A percentile compares a stretch with the other conserved stretches of the same genome.
Conservation (phyloP, 2,888 invertebrate species). For the Tanytarsus gracilentus region DNA sequence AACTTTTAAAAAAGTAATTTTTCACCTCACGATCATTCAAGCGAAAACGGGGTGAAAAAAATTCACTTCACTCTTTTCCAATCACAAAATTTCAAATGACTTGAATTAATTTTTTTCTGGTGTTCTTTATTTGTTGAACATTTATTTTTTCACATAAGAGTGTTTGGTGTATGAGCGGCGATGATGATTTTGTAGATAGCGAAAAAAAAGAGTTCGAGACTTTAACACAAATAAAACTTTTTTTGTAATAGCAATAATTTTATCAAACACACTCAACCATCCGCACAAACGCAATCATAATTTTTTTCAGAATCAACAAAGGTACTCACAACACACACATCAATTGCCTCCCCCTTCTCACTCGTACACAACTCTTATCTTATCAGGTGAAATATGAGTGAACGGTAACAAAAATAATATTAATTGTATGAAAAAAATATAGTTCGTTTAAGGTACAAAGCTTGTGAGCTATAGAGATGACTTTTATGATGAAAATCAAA, state of each 20-base stretch:
- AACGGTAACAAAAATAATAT: slow-evolving; percentile 12
- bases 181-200: slow-evolving; percentile 28
- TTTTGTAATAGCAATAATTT: too few relatives aligned
- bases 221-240: too few relatives aligned
- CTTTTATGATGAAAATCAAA: too few relatives aligned
- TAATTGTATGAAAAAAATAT: slow-evolving; percentile 4
- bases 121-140: slow-evolving; percentile 24
- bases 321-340: not conserved
- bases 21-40: too few relatives aligned
- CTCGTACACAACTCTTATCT: slow-evolving; percentile 2
- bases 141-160: slow-evolving; percentile 2
- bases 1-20: too few relatives aligned
- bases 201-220: too few relatives aligned
- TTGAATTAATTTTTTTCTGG: slow-evolving; percentile 26
- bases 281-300: too few relatives aligned
- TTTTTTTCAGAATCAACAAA: too few relatives aligned
- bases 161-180: slow-evolving; percentile 14
- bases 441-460: too few relatives aligned
- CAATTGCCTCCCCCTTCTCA: not conserved
- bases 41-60: not conserved
- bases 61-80: slow-evolving; percentile 19
- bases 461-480: too few relatives aligned
- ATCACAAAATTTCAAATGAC: slow-evolving; percentile 29
- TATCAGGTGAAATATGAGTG: slow-evolving; percentile 8
- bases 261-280: too few relatives aligned